phyloP scores from a whole-genome alignment of 1,140 invertebrate species.

The Leptinotarsa texana region DNA sequence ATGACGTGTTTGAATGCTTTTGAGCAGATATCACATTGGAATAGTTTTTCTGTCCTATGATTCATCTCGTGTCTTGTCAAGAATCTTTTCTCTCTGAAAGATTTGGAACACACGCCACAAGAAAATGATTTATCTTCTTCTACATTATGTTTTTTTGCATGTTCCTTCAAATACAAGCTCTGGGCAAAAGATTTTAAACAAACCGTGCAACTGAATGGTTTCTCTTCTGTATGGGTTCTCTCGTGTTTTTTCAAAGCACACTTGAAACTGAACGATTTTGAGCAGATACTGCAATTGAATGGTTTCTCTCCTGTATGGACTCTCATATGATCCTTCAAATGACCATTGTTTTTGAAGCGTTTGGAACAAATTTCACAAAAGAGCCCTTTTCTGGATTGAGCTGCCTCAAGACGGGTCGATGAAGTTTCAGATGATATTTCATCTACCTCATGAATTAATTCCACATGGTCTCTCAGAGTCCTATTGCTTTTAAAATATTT shows the following conservation, averaged over 20 bases:
- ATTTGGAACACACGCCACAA: conserved; percentile 43
- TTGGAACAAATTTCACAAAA: conserved; percentile 3
- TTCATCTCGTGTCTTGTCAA: conserved; percentile 70
- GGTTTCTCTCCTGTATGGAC: conserved; percentile 59
- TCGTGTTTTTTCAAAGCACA: conserved; percentile 62
- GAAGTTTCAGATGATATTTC: neutral
- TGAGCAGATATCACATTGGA: conserved; percentile 67
- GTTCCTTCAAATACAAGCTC: neutral
- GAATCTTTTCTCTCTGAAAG: conserved; percentile 2
- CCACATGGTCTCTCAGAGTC: neutral
- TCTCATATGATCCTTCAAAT: conserved; percentile 63
- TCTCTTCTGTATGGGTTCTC: conserved; percentile 60
- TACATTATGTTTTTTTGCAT: conserved; percentile 31
- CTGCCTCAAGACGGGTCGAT: neutral
- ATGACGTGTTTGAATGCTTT: conserved; percentile 60
- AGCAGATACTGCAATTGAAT: conserved; percentile 58
- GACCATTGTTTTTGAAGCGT: conserved; percentile 46
- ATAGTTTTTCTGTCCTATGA: conserved; percentile 75
- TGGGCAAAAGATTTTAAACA: neutral
- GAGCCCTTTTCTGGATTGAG: neutral
- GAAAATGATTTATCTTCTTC: conserved; percentile 27
- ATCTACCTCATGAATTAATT: neutral
- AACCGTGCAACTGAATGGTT: conserved; percentile 54
- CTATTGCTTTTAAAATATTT: neutral
- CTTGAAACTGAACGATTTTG: conserved; percentile 58